A percentile compares a stretch with the other conserved stretches of the same genome.
Conservation (phyloP, 2,797 vertebrate genomes). For the Danio tinwini region DNA sequence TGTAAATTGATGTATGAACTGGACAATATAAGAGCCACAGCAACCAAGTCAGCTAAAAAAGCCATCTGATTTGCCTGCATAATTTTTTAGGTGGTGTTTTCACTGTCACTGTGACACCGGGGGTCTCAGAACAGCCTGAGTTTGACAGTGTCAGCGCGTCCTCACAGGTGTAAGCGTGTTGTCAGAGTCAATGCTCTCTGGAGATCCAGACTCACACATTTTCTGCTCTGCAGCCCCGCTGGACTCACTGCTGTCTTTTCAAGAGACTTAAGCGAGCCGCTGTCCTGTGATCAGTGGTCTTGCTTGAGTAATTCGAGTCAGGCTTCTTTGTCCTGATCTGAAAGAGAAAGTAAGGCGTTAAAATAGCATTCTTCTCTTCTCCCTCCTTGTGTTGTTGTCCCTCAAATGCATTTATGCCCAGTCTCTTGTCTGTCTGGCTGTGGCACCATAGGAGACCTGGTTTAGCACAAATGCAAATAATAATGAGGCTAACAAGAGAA, state of each 20-base stretch:
- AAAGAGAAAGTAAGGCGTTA: slow-evolving; percentile 37
- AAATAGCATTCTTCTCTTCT: slow-evolving; percentile 47
- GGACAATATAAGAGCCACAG: neutral
- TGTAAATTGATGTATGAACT: neutral
- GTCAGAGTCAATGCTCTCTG: slow-evolving; percentile 23
- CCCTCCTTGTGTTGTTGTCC: slow-evolving; percentile 14
- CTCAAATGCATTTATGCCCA: slow-evolving; percentile 19
- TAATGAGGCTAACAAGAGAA: slow-evolving; percentile 1
- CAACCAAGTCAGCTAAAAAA: neutral
- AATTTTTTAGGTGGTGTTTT: neutral
- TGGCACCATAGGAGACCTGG: neutral
- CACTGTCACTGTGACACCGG: neutral
- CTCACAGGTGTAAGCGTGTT: slow-evolving; percentile 19
- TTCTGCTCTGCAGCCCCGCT: slow-evolving; percentile 33
- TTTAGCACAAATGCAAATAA: neutral
- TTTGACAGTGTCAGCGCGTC: slow-evolving; percentile 9
- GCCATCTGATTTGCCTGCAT: neutral
- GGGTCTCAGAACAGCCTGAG: slow-evolving; percentile 14
- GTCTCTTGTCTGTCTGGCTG: slow-evolving; percentile 32
- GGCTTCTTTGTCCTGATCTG: slow-evolving; percentile 20
- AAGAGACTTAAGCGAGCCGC: slow-evolving; percentile 32
- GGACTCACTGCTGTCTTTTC: slow-evolving; percentile 49
- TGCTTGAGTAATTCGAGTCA: slow-evolving; percentile 44
- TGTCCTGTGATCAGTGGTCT: slow-evolving; percentile 47
- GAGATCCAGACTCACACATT: slow-evolving; percentile 28